Percentiles rank a stretch among this genome's conserved stretches.
Evolutionary conservation across 2,797 vertebrate genomes (phyloP).

Genomic region (Cephalopachus bancanus): DNA sequence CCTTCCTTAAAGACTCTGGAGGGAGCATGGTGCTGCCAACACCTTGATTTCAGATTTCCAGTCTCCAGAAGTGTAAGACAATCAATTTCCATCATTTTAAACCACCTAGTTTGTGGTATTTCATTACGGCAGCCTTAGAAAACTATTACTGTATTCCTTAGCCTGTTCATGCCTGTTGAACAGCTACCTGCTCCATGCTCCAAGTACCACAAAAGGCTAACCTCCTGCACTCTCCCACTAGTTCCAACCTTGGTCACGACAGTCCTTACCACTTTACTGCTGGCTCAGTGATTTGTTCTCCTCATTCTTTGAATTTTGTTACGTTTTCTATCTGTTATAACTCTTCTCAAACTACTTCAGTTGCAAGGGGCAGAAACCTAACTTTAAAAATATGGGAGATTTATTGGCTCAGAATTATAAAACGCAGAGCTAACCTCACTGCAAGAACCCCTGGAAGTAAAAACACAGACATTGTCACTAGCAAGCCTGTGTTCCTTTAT

Average conservation of each 20-base stretch:
- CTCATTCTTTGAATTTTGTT: neutral
- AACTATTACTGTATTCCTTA: neutral
- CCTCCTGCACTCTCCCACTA: rapidly evolving
- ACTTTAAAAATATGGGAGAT: neutral
- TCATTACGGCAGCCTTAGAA: neutral
- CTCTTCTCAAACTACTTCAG: neutral
- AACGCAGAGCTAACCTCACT: neutral
- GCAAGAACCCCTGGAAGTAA: neutral
- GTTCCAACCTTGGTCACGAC: neutral
- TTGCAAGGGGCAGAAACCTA: neutral
- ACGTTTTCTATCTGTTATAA: neutral
- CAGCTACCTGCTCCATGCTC: neutral
- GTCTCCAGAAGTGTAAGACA: neutral
- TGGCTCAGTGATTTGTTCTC: neutral
- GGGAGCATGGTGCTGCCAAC: neutral
- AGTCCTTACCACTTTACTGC: neutral
- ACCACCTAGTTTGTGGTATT: neutral
- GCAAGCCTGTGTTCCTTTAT: neutral
- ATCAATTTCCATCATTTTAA: neutral
- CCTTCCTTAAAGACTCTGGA: neutral
- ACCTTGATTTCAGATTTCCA: neutral
- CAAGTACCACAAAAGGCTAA: neutral
- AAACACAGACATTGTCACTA: neutral
- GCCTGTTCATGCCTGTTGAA: neutral
- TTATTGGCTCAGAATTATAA: neutral